Conservation (phyloP, 92 coral and sea anemone genomes). For the Bergia puertoricense region DNA sequence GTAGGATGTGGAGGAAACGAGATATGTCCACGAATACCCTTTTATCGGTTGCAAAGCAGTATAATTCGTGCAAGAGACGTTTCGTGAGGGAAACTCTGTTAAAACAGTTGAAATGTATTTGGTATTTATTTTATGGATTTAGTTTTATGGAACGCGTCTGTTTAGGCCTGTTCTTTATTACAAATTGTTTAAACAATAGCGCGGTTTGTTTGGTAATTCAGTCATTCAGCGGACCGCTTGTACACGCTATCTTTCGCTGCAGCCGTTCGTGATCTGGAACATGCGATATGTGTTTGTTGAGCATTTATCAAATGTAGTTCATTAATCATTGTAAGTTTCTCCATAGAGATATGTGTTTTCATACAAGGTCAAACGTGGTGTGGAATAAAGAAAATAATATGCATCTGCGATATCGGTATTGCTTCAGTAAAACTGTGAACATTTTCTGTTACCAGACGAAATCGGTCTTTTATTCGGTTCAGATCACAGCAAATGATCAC, state of each 20-base stretch:
- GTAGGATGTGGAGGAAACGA: background rate
- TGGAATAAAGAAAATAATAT: slow-evolving; percentile 1
- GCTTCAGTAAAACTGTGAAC: background rate
- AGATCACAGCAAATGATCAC: background rate
- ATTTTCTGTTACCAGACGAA: background rate
- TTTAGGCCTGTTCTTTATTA: background rate
- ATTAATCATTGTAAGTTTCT: background rate
- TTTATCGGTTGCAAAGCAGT: background rate
- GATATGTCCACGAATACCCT: background rate
- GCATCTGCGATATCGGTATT: slow-evolving; percentile 27
- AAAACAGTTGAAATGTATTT: background rate
- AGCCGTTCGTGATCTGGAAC: background rate
- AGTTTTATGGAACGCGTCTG: slow-evolving; percentile 5
- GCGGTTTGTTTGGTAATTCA: slow-evolving; percentile 28
- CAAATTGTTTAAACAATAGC: slow-evolving; percentile 25
- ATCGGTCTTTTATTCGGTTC: background rate
- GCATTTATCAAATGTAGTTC: too few relatives aligned
- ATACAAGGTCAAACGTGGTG: background rate
- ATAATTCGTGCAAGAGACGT: background rate
- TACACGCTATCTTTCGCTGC: slow-evolving; percentile 32
- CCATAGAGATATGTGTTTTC: background rate
- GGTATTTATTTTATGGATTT: slow-evolving; percentile 28
- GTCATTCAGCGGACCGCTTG: background rate
- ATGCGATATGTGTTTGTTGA: background rate
- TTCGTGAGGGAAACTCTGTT: slow-evolving; percentile 20